Evolutionary conservation across 2,888 invertebrate species (phyloP).

Genomic region (Troides aeacus): DNA sequence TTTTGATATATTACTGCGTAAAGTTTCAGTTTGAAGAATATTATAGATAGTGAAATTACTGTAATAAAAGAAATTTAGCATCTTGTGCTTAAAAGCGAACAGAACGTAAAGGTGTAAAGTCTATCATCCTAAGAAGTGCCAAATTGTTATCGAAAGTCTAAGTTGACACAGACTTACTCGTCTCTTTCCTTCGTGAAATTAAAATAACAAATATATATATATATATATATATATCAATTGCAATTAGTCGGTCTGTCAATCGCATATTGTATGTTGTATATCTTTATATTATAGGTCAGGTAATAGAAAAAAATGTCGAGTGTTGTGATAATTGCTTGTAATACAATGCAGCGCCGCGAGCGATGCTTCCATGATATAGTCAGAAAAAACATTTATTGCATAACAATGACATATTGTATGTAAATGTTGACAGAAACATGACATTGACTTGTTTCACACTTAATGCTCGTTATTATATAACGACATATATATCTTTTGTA

Average conservation of each 20-base stretch:
- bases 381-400: conserved; percentile 13
- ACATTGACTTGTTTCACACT: not conserved
- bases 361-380: conserved; percentile 1
- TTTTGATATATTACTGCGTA: too few relatives aligned
- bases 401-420: conserved; percentile 20
- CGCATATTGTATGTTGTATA: not conserved
- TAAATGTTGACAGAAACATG: conserved; percentile 5
- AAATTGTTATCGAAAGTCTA: too few relatives aligned
- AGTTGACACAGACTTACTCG: too few relatives aligned
- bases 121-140: too few relatives aligned
- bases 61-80: too few relatives aligned
- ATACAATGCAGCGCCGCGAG: conserved; percentile 1
- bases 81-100: too few relatives aligned
- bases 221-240: not conserved
- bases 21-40: too few relatives aligned
- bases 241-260: not conserved
- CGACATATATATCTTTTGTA: not conserved
- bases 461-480: too few relatives aligned
- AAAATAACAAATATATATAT: too few relatives aligned
- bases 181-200: too few relatives aligned
- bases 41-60: too few relatives aligned
- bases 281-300: not conserved
- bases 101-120: too few relatives aligned
- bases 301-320: not conserved
- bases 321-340: not conserved